Evolutionary conservation across 2,113 vertebrate genomes (phyloP).

Genomic region (Thalassoma bifasciatum): DNA sequence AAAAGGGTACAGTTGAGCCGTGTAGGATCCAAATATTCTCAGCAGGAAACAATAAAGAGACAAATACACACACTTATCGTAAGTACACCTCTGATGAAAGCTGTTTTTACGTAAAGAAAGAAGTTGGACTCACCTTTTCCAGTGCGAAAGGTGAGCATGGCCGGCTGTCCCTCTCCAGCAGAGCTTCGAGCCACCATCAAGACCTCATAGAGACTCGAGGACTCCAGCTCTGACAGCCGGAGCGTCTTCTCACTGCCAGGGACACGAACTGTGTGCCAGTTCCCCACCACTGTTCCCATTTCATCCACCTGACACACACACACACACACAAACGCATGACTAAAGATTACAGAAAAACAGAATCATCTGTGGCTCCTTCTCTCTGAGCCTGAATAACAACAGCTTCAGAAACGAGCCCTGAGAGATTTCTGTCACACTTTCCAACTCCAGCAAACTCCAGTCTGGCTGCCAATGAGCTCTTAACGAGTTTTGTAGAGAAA

Average conservation of each 20-base stretch:
- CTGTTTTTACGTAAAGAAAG: neutral
- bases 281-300: constrained; percentile 77
- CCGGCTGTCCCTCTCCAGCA: constrained; percentile 92
- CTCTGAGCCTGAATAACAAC: constrained; percentile 28
- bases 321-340: constrained; percentile 47
- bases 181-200: constrained; percentile 95
- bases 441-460: constrained; percentile 36
- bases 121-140: constrained; percentile 88
- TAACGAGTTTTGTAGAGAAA: constrained; percentile 49
- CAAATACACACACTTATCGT: neutral
- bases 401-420: constrained; percentile 39
- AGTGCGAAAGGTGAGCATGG: constrained; percentile 98
- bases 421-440: constrained; percentile 69
- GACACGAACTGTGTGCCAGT: constrained; percentile 93
- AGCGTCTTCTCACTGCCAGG: constrained; percentile 95
- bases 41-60: constrained; percentile 1
- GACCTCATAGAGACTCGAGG: constrained; percentile 96
- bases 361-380: constrained; percentile 23
- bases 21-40: too few species aligned
- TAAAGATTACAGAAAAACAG: constrained; percentile 29
- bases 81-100: neutral
- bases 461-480: constrained; percentile 54
- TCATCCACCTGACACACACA: constrained; percentile 88
- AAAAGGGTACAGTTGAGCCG: too few species aligned
- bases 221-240: constrained; percentile 90